Percentiles rank a stretch among this genome's conserved stretches.
These are phyloP conservation scores for Cryptoblepharus egeriae DNA, from an alignment of 2,797 vertebrate genomes.

Conservation along the genomic window DNA sequence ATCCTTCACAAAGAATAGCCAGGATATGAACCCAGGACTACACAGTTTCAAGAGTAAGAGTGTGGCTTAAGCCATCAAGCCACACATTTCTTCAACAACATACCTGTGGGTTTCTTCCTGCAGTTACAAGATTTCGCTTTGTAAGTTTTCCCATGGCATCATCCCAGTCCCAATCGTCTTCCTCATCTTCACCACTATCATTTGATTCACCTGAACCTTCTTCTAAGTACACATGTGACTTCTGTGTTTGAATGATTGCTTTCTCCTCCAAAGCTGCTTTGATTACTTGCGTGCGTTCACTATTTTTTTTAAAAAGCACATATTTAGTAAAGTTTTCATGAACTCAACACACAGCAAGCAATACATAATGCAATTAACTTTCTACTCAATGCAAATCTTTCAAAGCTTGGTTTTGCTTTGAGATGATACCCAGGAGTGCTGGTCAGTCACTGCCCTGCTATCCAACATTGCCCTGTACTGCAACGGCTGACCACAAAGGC, in stretches of 20 bases:
- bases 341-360: fast-evolving
- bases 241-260: constrained; percentile 39
- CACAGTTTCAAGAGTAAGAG: neutral
- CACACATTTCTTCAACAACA: neutral
- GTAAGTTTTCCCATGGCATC: constrained; percentile 78
- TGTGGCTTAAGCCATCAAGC: neutral
- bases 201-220: constrained; percentile 65
- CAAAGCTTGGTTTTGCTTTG: neutral
- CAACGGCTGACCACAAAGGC: too few species aligned
- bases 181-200: constrained; percentile 69
- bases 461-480: neutral
- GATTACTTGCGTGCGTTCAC: constrained; percentile 53
- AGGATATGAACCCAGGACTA: neutral
- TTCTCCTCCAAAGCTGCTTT: constrained; percentile 27
- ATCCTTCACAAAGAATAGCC: neutral
- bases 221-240: neutral
- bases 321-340: neutral
- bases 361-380: neutral
- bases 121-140: constrained; percentile 71
- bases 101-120: constrained; percentile 84
- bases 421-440: neutral
- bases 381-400: neutral
- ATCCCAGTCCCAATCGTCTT: constrained; percentile 85
- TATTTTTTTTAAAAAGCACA: constrained; percentile 46
- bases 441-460: neutral